Base-by-base conservation (phyloP, 2,888 invertebrate species). In the Bembecia ichneumoniformis region DNA sequence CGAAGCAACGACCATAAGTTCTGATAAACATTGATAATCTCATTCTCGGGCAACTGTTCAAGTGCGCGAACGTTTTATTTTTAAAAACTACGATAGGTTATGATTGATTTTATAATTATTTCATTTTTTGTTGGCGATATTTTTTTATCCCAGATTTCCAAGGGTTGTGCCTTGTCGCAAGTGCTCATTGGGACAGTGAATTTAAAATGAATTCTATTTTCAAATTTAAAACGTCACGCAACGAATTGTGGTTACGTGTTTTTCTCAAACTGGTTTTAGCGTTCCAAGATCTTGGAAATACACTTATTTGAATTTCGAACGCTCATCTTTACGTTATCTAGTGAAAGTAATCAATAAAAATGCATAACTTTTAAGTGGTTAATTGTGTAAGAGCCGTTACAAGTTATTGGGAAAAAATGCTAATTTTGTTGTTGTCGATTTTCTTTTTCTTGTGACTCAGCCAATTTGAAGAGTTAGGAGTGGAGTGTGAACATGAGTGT, bases 1-100 rank as follows among this genome's bases (percentile, higher is more conserved):
- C 68, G 65, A 15, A 45, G 5, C 14, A 71, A 74, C 77, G 78
- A 80, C 80, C 77, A 81, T 77, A 68, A 60, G 62, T 66, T 60
- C 69, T 77, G 83, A 83, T 84, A 86, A 81, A 76, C 68, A 73
- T 73, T 80, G 83, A 83, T 83, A 84, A 83, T 83, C 82, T 82
- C 76, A 78, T 72, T 82, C 75, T 71, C 70, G 71, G 69, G 68
- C 64, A 68, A 74, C 75, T 66, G 62, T 70, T 69, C 64, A 62
- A 68, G 67, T 66, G 67, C 68, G 66, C 76, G 76, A 68, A 68
- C 72, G 81, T 76, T 74, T 74, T 69, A 73, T 75, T 34, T 28
- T n/a, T 48, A 16, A 10, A n/a, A 9, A 28, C 9, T 28, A 28
- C 28, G 5, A 20, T 20, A 20, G 5, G 5, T 20, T 20, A 28